phyloP scores from a whole-genome alignment of 2,888 invertebrate genomes.

The Dolomedes plantarius region DNA sequence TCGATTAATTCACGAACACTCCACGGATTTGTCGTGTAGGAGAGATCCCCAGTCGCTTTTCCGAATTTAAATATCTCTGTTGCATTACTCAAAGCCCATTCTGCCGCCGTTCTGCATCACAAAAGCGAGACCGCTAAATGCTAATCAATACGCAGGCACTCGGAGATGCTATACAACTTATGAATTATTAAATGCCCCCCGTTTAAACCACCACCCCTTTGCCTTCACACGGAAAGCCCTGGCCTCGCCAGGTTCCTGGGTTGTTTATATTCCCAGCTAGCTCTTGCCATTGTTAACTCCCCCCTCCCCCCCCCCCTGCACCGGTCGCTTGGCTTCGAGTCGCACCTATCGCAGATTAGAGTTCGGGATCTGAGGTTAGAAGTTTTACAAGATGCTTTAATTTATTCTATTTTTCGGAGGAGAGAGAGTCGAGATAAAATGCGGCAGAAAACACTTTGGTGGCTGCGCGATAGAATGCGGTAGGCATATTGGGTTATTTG shows the following conservation, averaged over 20 bases:
- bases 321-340: too few species aligned
- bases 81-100: neutral
- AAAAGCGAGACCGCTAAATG: constrained; percentile 56
- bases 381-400: neutral
- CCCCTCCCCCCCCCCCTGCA: neutral
- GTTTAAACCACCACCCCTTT: neutral
- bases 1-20: neutral
- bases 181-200: constrained; percentile 64
- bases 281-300: neutral
- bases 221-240: neutral
- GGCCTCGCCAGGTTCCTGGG: neutral
- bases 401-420: constrained; percentile 1
- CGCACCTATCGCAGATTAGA: too few species aligned
- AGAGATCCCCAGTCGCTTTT: neutral
- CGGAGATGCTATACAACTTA: constrained; percentile 42
- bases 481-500: too few species aligned
- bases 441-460: too few species aligned
- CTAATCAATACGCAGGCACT: constrained; percentile 52
- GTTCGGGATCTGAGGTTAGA: too few species aligned
- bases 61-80: neutral
- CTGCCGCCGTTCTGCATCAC: constrained; percentile 40
- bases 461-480: too few species aligned
- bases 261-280: neutral
- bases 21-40: neutral
- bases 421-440: neutral